Base-by-base conservation (phyloP, 1,140 invertebrate species). In the Calosoma granatense region DNA sequence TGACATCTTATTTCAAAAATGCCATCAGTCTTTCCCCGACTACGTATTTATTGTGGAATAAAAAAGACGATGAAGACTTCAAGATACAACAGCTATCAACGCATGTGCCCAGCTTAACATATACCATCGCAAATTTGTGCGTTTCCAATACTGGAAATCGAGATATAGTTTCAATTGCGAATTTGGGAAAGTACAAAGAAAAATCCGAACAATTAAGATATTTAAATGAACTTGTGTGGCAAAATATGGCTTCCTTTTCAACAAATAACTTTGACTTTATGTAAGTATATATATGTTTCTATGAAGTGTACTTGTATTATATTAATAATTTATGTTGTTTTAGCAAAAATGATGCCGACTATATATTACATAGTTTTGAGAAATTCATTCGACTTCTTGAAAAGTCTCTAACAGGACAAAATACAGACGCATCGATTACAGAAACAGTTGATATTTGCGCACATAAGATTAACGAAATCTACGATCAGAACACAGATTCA, bases 161-260 rank as follows among this genome's bases (percentile, higher is more conserved):
- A 21, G 51, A 53, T 21, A 55, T 65, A 23, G 53, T 71, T 14
- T 51, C 61, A 0, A 60, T 61, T 22, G 61, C 67, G 14, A 61
- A 68, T 9, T 63, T 80, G 11, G 74, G 72, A 21, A 59, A 66
- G 1, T 73, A 72, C 51, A 59, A 66, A 22, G 56, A 61, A 22
- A 69, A 72, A 60, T 61, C 67, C 2, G 54, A 59, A 14, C 69
- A 76, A 53, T 59, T 81, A 2, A 64, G 65, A 23, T 56, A 60
- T 12, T 22, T 81, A 9, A 73, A 74, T 52, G 62, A 70, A 30
- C 68, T 75, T 14, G 59, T 81, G 1, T 81, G 79, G 80, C 67
- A 62, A 4, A 79, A 81, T 61, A 71, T 69, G 54, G 59, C 67
- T 2, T 36, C 66, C 0, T 59, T 77, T 1, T 74, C 70, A 56